A percentile compares a stretch with the other conserved stretches of the same genome.
These are phyloP conservation scores for Sminthurides aquaticus DNA, from an alignment of 2,888 invertebrate species.

Conservation along the genomic window DNA sequence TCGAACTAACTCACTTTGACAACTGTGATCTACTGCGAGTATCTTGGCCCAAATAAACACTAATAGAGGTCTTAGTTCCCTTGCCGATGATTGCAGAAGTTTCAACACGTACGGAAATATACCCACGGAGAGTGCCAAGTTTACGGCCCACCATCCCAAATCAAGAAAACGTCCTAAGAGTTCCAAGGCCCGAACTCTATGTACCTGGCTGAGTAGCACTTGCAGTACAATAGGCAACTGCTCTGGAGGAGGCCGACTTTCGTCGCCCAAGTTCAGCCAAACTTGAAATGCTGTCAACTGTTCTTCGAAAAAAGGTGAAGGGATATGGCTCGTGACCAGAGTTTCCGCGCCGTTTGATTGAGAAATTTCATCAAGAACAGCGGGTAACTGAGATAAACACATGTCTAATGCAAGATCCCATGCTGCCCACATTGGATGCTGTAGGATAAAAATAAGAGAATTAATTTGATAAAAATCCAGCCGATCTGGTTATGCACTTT, in stretches of 20 bases:
- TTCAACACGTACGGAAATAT: slow-evolving; percentile 98
- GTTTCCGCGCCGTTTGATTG: slow-evolving; percentile 14
- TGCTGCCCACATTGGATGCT: slow-evolving; percentile 90
- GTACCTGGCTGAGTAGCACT: slow-evolving; percentile 56
- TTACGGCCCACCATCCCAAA: slow-evolving; percentile 92
- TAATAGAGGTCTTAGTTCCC: slow-evolving; percentile 81
- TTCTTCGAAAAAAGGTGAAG: slow-evolving; percentile 76
- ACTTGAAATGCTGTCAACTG: slow-evolving; percentile 96
- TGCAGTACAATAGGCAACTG: slow-evolving; percentile 89
- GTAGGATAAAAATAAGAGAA: slow-evolving; percentile 41
- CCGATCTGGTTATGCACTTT: too few species aligned
- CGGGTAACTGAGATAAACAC: slow-evolving; percentile 79
- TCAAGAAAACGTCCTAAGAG: slow-evolving; percentile 88
- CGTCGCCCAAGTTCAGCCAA: slow-evolving; percentile 76
- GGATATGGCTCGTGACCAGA: slow-evolving; percentile 54
- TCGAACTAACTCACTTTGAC: slow-evolving; percentile 88
- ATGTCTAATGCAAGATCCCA: slow-evolving; percentile 97
- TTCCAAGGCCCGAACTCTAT: slow-evolving; percentile 88
- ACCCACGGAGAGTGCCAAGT: slow-evolving; percentile 89
- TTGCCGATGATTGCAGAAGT: slow-evolving; percentile 86
- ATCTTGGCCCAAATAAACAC: slow-evolving; percentile 99
- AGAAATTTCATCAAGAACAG: slow-evolving; percentile 46
- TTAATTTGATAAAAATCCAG: background rate
- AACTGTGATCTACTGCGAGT: slow-evolving; percentile 87
- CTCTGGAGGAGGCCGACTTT: slow-evolving; percentile 77